Base-by-base conservation (phyloP, 1,140 invertebrate species). In the Meloidogyne floridensis region DNA sequence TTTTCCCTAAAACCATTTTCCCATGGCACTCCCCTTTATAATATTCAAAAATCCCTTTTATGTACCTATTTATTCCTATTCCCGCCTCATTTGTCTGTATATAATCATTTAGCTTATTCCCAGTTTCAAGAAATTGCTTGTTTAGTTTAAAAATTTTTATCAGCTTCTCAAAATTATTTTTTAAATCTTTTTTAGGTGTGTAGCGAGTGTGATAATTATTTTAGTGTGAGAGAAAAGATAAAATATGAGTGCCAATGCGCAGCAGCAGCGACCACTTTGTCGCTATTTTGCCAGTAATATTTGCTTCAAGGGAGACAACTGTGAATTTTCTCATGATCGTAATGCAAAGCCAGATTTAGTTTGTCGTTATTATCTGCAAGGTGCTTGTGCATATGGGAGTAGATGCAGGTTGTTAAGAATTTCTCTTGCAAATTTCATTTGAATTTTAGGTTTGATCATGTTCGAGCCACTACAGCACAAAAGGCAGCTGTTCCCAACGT, bases 261-360 rank as follows among this genome's bases (percentile, higher is more conserved):
- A 15, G 13, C 42, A 13, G 10, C 77, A 43, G 56, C 42, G 79
- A 32, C 74, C 83, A 3, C 51, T 84, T 1, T 84, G 83, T 59
- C 83, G 83, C 7, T 84, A 84, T 69, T 84, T 84, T 71, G 70
- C 83, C 11, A 84, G 83, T 42, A 84, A 84, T 54, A 75, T 78
- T 82, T 84, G 83, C 59, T 72, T 54, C 53, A 65, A 72, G 8
- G 83, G 83, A 59, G 83, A 84, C 71, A 11, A 72, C 20, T 84
- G 83, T 75, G 51, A 32, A 18, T 84, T 85, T 82, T 84, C 83
- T 42, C 83, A 84, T 76, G 83, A 84, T 20, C 75, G 78, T 4
- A 84, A 85, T 75, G 83, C 59, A 8, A 71, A 74, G 15, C 84
- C 75, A 9, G 83, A 84, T 59, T 65, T 84, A 78, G 70, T 53